Evolutionary conservation across 2,797 vertebrate genomes (phyloP), one percentile per base, ranked within the genome.

Genomic region (Brachyalestes nurse): DNA sequence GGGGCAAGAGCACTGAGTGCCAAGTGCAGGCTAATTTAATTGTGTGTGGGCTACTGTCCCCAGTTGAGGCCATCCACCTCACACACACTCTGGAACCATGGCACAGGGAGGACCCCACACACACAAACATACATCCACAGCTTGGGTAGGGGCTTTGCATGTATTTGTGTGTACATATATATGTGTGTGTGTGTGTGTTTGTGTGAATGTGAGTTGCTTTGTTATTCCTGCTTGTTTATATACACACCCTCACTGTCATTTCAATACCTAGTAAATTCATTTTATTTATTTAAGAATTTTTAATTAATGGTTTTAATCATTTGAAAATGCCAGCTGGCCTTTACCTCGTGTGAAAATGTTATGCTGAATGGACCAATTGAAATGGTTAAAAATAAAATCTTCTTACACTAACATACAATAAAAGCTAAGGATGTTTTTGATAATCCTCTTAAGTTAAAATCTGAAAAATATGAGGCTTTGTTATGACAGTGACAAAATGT

Each of bases 11-110:
- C 23, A 17, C 69, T 61, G 70, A 69, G 86, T 89, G 77, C 84
- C 88, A 91, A 84, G 85, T 80, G 70, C 19, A 64, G 87, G 87
- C 84, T 88, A 82, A 89, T 83, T 88, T 86, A 92, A 91, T 89
- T 88, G 85, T 80, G 83, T 84, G 74, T 75, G 76, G 40, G 83
- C 60, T 80, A 69, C 25, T 75, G 71, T 87, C 83, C 83, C 88
- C 85, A 83, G 84, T 82, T 87, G 77, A 67, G 75, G 64, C 74
- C 79, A 79, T 65, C 65, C 75, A 75, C 83, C 82, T 74, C 57
- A 66, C 4, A 81, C 47, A 65, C 4, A 80, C 23, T 51, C 23
- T 28, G 38, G 14, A 61, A 58, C 65, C 81, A 69, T 69, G 53
- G 19, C 84, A 76, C 2, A 67, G 42, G 45, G n/a, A 34, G 2